phyloP scores from a whole-genome alignment of 2,797 vertebrate genomes.

The Buphagus erythrorhynchus region DNA sequence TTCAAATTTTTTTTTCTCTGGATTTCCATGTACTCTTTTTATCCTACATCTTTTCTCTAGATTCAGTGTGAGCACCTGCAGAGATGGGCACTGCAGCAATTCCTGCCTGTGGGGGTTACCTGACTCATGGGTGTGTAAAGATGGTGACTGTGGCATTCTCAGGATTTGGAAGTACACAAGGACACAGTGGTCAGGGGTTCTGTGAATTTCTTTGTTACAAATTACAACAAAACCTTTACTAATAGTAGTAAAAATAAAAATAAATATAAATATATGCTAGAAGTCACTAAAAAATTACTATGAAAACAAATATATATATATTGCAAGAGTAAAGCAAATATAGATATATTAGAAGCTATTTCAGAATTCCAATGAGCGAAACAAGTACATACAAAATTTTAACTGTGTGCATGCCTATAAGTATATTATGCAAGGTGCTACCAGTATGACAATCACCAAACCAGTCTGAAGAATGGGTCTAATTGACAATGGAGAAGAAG shows the following conservation, averaged over 20 bases:
- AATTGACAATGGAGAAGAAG: fast-evolving
- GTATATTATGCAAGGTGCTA: not conserved
- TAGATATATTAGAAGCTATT: not conserved
- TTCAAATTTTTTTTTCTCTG: not conserved
- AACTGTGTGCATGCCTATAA: not conserved
- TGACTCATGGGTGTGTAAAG: not conserved
- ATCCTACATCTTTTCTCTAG: not conserved
- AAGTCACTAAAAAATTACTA: not conserved
- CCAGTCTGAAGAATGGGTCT: not conserved
- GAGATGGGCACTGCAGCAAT: not conserved
- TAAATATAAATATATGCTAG: not conserved
- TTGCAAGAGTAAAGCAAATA: not conserved
- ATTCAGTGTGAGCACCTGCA: not conserved
- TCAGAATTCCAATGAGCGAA: not conserved
- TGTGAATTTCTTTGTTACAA: not conserved
- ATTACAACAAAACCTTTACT: not conserved
- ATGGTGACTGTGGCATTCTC: not conserved
- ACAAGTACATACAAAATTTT: not conserved
- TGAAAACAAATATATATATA: not conserved
- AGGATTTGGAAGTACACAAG: not conserved
- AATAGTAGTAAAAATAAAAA: not conserved
- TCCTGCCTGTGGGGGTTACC: not conserved
- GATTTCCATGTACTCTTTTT: not conserved
- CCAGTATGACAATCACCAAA: not conserved
- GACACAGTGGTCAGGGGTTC: not conserved